phyloP scores from a whole-genome alignment of 2,888 invertebrate species.

The Thumatha senex region DNA sequence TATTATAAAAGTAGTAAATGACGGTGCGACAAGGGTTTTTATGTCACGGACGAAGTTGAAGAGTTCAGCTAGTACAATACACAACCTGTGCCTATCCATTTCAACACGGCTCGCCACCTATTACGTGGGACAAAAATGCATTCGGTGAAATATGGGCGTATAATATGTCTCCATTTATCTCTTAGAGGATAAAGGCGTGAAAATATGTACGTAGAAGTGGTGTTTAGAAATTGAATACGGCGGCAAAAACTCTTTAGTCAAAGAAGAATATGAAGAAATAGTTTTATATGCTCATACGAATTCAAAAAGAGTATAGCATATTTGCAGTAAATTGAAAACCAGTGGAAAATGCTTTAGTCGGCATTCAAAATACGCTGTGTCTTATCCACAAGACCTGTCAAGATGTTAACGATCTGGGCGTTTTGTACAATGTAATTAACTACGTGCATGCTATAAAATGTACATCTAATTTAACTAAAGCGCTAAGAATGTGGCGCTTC shows the following conservation, averaged over 20 bases:
- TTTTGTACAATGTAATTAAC: constrained; percentile 3
- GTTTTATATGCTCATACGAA: background rate
- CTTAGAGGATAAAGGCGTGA: no score
- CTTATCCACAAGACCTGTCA: background rate
- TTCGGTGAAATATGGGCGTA: no score
- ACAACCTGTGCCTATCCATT: no score
- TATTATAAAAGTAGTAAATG: no score
- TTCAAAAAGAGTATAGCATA: background rate
- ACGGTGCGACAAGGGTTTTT: no score
- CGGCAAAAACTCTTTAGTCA: background rate
- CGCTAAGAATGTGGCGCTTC: background rate
- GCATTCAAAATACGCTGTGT: background rate
- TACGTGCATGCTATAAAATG: background rate
- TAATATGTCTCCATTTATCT: no score
- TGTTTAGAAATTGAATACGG: no score
- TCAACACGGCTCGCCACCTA: no score
- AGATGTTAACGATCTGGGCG: background rate
- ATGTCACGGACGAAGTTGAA: no score
- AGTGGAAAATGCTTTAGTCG: background rate
- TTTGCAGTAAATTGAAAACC: constrained; percentile 1
- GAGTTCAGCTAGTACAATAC: no score
- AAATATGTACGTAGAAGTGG: no score
- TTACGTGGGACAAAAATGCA: no score
- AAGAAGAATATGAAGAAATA: background rate
- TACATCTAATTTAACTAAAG: background rate